These are phyloP conservation scores for Hexactinellida sp. DNA, from an alignment of 37 sponge, comb jelly and placozoan genomes.

Conservation along the genomic window DNA sequence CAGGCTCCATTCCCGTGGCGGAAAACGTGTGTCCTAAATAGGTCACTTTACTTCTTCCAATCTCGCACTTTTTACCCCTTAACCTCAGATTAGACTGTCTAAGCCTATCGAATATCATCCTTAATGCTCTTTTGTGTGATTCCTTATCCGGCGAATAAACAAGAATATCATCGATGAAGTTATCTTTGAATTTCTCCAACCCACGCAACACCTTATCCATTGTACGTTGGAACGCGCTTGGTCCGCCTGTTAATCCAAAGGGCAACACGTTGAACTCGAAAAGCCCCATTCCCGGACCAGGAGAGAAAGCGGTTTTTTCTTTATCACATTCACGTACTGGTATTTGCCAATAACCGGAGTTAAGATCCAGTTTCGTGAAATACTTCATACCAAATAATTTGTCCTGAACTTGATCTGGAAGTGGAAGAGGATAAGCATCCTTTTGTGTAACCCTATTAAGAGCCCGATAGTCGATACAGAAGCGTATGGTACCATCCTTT, in stretches of 20 bases:
- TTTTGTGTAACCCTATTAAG: constrained; percentile 34
- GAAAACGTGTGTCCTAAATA: constrained; percentile 38
- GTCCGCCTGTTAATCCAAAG: constrained; percentile 40
- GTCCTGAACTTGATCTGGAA: constrained; percentile 34
- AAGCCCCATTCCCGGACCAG: constrained; percentile 50
- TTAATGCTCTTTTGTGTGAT: not conserved
- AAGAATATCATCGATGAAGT: no score
- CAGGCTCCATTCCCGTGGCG: no score
- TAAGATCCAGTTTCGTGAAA: no score
- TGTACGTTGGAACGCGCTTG: constrained; percentile 38
- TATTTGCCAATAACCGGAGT: no score
- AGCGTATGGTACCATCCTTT: constrained; percentile 22
- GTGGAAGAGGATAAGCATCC: constrained; percentile 38
- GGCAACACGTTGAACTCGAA: constrained; percentile 36
- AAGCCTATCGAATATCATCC: not conserved
- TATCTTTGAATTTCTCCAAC: constrained; percentile 30
- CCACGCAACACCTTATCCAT: constrained; percentile 37
- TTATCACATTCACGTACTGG: constrained; percentile 34
- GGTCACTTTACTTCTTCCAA: constrained; percentile 20
- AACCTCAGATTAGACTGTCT: no score
- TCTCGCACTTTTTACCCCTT: no score
- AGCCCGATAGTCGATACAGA: constrained; percentile 38
- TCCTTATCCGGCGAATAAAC: not conserved
- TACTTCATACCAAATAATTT: no score
- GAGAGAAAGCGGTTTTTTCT: no score